These are phyloP conservation scores for Adelognathus sp. DNA, from an alignment of 2,888 invertebrate species.

Conservation along the genomic window DNA sequence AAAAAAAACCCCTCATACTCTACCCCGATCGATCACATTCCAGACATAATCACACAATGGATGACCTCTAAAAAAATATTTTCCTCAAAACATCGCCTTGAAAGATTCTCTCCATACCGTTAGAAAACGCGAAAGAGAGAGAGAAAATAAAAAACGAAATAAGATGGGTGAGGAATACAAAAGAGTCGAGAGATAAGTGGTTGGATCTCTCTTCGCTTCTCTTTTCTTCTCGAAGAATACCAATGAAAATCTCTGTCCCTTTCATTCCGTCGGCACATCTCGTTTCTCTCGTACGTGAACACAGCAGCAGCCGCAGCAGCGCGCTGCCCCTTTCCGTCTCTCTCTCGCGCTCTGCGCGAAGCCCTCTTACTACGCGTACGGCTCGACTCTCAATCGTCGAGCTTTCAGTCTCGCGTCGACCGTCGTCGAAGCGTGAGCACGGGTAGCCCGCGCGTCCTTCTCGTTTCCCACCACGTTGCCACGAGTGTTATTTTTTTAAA, in stretches of 20 bases:
- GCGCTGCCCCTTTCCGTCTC: not conserved
- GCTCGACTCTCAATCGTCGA: conserved; percentile 30
- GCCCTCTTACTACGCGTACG: conserved; percentile 39
- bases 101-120: too few species aligned
- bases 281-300: not conserved
- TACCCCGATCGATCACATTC: too few species aligned
- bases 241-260: conserved; percentile 3
- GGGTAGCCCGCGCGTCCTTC: conserved; percentile 27
- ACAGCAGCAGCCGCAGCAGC: not conserved
- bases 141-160: not conserved
- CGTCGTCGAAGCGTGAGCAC: conserved; percentile 65
- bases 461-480: conserved; percentile 52
- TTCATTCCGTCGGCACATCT: conserved; percentile 28
- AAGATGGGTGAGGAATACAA: not conserved
- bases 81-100: too few species aligned
- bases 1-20: too few species aligned
- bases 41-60: too few species aligned
- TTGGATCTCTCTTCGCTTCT: not conserved
- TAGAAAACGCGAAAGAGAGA: too few species aligned
- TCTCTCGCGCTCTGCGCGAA: conserved; percentile 44
- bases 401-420: conserved; percentile 68
- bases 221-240: not conserved
- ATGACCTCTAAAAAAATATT: too few species aligned
- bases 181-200: not conserved
- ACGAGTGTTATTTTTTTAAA: conserved; percentile 61